phyloP scores from a whole-genome alignment of 2,888 invertebrate genomes.

The Coremacera marginata region DNA sequence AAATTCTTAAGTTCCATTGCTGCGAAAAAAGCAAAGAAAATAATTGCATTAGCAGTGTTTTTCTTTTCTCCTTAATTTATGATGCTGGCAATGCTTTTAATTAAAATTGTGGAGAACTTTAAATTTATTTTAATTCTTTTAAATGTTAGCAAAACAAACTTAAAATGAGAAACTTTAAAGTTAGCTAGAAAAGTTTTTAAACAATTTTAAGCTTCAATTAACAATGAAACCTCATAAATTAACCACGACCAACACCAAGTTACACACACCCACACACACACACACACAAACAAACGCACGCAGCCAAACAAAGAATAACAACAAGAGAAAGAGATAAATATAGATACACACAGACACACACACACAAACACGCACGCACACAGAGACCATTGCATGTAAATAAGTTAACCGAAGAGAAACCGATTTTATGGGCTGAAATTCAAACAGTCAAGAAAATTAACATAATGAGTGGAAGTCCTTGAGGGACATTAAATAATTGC shows the following conservation, averaged over 20 bases:
- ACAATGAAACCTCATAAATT: slow-evolving; percentile 48
- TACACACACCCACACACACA: slow-evolving; percentile 1
- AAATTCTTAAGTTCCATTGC: too few species aligned
- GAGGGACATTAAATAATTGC: slow-evolving; percentile 54
- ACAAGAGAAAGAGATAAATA: background rate
- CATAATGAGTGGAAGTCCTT: slow-evolving; percentile 56
- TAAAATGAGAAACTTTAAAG: slow-evolving; percentile 4
- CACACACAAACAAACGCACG: background rate
- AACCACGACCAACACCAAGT: slow-evolving; percentile 19
- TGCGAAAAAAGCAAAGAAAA: too few species aligned
- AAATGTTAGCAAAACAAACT: background rate
- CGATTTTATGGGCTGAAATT: slow-evolving; percentile 24
- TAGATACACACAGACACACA: background rate
- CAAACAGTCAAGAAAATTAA: slow-evolving; percentile 48
- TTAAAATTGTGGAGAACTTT: slow-evolving; percentile 18
- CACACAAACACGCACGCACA: background rate
- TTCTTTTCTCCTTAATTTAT: background rate
- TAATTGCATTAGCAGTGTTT: background rate
- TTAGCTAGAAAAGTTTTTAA: slow-evolving; percentile 34
- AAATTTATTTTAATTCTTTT: background rate
- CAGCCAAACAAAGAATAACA: background rate
- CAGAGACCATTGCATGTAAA: background rate
- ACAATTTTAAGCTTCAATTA: slow-evolving; percentile 50
- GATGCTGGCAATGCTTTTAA: slow-evolving; percentile 11
- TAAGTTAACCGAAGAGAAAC: background rate